phyloP scores from a whole-genome alignment of 2,797 vertebrate species.

The Danio aesculapii region DNA sequence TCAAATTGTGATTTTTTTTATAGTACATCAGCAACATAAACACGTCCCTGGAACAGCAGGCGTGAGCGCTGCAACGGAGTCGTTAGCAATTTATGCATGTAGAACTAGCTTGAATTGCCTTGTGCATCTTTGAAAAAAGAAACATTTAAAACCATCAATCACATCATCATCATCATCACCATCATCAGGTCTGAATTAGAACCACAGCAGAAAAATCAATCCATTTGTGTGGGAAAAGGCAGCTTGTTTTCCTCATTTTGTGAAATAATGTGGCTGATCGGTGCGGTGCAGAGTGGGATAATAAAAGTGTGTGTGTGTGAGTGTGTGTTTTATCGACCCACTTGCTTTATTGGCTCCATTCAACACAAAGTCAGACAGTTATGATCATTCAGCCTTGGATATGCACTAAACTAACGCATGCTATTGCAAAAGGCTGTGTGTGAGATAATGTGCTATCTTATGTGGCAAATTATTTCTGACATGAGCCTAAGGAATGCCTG shows the following conservation, averaged over 20 bases:
- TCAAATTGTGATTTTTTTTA: neutral
- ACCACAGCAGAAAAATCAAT: constrained; percentile 46
- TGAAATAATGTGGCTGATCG: constrained; percentile 52
- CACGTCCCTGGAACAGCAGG: constrained; percentile 19
- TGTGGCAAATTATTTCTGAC: constrained; percentile 66
- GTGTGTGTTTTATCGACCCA: constrained; percentile 66
- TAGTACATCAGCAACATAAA: constrained; percentile 24
- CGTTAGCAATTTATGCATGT: constrained; percentile 5
- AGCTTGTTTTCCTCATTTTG: constrained; percentile 50
- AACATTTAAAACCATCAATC: constrained; percentile 25
- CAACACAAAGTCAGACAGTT: constrained; percentile 66
- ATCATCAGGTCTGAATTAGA: constrained; percentile 20
- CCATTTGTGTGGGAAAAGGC: constrained; percentile 1
- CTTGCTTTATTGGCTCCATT: constrained; percentile 74
- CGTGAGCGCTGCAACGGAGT: neutral
- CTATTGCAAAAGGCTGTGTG: constrained; percentile 66
- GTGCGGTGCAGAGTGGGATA: constrained; percentile 35
- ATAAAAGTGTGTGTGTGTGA: constrained; percentile 51
- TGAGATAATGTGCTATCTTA: constrained; percentile 73
- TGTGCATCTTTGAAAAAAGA: neutral
- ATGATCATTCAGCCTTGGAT: constrained; percentile 67
- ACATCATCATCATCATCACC: neutral
- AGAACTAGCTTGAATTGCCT: constrained; percentile 3
- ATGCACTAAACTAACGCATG: constrained; percentile 64
- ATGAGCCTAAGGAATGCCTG: constrained; percentile 67